phyloP scores from a whole-genome alignment of 2,797 vertebrate species.

The Neopelma chrysocephalum region DNA sequence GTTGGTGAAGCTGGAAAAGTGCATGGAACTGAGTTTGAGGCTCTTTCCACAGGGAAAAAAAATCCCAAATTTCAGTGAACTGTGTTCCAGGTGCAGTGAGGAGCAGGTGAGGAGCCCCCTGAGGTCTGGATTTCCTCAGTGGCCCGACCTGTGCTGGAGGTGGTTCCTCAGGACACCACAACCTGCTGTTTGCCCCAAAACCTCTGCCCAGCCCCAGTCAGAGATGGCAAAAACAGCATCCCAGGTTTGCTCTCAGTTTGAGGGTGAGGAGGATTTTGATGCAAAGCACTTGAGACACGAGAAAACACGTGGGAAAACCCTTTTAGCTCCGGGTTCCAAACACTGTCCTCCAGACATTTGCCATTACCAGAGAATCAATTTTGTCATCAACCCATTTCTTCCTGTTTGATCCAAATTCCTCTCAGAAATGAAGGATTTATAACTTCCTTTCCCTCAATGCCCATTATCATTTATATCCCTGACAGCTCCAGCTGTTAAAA shows the following conservation, averaged over 20 bases:
- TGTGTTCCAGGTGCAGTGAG: too few relatives aligned
- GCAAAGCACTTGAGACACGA: background rate
- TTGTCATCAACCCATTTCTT: slow-evolving; percentile 33
- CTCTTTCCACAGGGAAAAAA: background rate
- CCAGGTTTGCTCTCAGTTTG: background rate
- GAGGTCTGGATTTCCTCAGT: background rate
- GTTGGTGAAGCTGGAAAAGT: background rate
- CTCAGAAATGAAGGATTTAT: slow-evolving; percentile 40
- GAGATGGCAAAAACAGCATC: background rate
- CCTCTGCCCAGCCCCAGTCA: background rate
- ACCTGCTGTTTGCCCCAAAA: background rate
- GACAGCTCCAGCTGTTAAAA: slow-evolving; percentile 40
- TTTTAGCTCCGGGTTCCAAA: background rate
- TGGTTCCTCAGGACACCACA: rapidly evolving
- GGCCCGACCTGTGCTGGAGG: background rate
- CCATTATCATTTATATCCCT: slow-evolving; percentile 49
- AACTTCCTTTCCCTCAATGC: slow-evolving; percentile 21
- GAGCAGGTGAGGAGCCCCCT: background rate
- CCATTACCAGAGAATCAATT: slow-evolving; percentile 15
- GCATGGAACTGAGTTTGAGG: background rate
- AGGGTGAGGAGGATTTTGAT: background rate
- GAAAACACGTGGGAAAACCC: background rate
- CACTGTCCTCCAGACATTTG: background rate
- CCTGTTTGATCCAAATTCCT: slow-evolving; percentile 13
- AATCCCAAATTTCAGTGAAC: background rate